Percentiles rank a stretch among this genome's conserved stretches.
Conservation (phyloP, 2,113 vertebrate genomes). For the Ellobius talpinus region DNA sequence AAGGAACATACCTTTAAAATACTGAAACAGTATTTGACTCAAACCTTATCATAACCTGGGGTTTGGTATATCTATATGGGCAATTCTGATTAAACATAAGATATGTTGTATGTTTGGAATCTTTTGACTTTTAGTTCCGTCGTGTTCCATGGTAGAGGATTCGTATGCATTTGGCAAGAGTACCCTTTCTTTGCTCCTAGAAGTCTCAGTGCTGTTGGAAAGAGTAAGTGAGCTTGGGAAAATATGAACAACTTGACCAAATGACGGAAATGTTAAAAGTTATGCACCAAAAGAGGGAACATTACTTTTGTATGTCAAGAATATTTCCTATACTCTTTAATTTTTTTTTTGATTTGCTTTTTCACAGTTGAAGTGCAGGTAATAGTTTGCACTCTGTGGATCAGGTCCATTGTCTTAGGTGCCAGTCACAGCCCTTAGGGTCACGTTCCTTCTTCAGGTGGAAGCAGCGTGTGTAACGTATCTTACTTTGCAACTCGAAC, state of each 20-base stretch:
- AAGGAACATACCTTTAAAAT: neutral
- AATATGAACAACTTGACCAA: slow-evolving; percentile 29
- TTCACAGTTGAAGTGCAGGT: neutral
- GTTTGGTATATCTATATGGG: neutral
- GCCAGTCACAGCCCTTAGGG: slow-evolving; percentile 11
- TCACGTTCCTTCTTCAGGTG: slow-evolving; percentile 66
- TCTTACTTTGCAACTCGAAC: slow-evolving; percentile 73
- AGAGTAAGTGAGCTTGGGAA: slow-evolving; percentile 45
- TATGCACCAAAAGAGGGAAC: neutral
- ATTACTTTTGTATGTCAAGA: neutral
- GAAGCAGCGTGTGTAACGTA: slow-evolving; percentile 21
- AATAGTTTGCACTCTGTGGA: neutral
- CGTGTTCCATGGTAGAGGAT: slow-evolving; percentile 4
- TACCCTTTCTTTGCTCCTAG: neutral
- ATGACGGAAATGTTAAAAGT: slow-evolving; percentile 2
- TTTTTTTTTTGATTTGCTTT: neutral
- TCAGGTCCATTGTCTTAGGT: neutral
- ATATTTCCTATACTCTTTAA: neutral
- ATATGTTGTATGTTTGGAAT: neutral
- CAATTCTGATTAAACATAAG: slow-evolving; percentile 38
- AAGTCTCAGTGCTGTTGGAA: too few relatives aligned
- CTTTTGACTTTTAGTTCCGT: slow-evolving; percentile 28
- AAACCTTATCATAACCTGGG: neutral
- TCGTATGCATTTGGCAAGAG: slow-evolving; percentile 24
- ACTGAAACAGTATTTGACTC: neutral